A percentile compares a stretch with the other conserved stretches of the same genome.
These are phyloP conservation scores for Paguma larvata DNA, from an alignment of 2,797 vertebrate species.

Conservation along the genomic window DNA sequence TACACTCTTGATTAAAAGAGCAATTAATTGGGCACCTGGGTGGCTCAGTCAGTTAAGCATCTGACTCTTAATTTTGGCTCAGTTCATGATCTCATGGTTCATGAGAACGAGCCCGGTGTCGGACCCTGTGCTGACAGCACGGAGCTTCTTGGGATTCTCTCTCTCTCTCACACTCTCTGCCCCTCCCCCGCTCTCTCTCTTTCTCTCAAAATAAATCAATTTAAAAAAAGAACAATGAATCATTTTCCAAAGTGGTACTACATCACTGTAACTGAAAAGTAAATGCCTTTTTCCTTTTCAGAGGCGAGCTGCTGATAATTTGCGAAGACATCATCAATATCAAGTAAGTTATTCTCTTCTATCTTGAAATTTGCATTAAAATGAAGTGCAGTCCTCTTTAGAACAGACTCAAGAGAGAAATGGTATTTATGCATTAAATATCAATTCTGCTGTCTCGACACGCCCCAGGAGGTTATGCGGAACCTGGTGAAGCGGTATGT, in stretches of 20 bases:
- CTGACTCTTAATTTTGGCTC: too few species aligned
- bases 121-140: too few species aligned
- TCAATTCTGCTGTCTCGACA: slow-evolving; percentile 59
- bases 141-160: too few species aligned
- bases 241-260: not conserved
- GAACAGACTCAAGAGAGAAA: not conserved
- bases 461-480: slow-evolving; percentile 95
- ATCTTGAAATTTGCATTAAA: not conserved
- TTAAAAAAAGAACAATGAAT: not conserved
- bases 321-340: slow-evolving; percentile 95
- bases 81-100: too few species aligned
- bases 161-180: too few species aligned
- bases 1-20: not conserved
- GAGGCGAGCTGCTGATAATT: slow-evolving; percentile 96
- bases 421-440: not conserved
- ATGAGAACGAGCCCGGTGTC: too few species aligned
- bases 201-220: too few species aligned
- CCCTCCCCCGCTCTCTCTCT: too few species aligned
- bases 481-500: slow-evolving; percentile 98
- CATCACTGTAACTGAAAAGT: not conserved
- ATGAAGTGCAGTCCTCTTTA: not conserved
- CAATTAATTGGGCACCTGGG: not conserved
- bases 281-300: slow-evolving; percentile 85
- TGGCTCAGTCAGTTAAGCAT: too few species aligned
- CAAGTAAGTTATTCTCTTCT: slow-evolving; percentile 90